Base-by-base conservation (phyloP, 2,888 invertebrate species). In the Magallana nippona region DNA sequence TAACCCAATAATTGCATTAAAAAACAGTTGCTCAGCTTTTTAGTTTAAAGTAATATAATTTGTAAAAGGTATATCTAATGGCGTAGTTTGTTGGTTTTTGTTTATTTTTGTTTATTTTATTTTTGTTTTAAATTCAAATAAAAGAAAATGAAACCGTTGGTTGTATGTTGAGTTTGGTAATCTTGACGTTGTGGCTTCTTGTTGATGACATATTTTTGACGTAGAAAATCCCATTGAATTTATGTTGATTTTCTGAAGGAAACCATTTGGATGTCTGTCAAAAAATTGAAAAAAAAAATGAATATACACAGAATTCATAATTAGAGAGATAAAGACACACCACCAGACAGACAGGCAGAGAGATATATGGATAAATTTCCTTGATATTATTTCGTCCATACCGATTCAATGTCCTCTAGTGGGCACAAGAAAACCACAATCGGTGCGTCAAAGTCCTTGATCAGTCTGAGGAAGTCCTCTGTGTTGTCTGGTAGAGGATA, bases 381-480 rank as follows among this genome's bases (percentile, higher is more conserved):
- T 27, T 27, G 2, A 44, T 8, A 5, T n/a, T 44, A 44, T 44
- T 5, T 3, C 44, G 44, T 44, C 44, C 44, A 11, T 71, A 71
- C 71, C 13, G 71, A 71, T 71, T 71, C 32, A 1, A 71, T 15
- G 1, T 27, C 71, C 15, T 13, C 19, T 13, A 71, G 10, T 15
- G 71, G 71, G 10, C 71, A 71, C 71, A 71, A 27, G 22, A 71
- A 71, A 8, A 71, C 32, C 32, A 71, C 71, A 13, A 71, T 15
- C 13, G 32, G 32, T 2, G 71, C 71, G 15, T 71, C 71, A 71
- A 71, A 71, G 3, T 71, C 71, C 3, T 22, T 71, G 22, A 71
- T 13, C 27, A 71, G 71, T 71, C 71, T 71, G 22, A 71, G 71
- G 10, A 71, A 71, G 15, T 32, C 71, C 5, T 71, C 71, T 2